Percentiles rank a stretch among this genome's conserved stretches.
These are phyloP conservation scores for Rhyacophila evoluta DNA, from an alignment of 2,888 invertebrate genomes.

Conservation along the genomic window DNA sequence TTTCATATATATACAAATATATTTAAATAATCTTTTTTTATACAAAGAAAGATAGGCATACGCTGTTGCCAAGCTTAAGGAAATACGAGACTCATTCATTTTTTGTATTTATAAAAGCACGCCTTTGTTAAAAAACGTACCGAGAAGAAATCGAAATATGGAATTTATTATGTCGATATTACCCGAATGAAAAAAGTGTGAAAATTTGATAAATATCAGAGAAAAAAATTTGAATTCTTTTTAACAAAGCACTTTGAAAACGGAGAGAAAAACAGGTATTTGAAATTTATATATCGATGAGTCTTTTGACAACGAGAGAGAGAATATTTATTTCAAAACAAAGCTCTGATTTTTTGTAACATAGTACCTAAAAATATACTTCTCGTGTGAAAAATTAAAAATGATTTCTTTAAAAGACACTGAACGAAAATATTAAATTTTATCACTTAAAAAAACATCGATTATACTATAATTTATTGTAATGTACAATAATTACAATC, in stretches of 20 bases:
- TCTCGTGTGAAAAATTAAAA: no score
- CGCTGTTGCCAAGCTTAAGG: no score
- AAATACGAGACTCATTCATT: background rate
- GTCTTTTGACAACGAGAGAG: background rate
- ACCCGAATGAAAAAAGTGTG: background rate
- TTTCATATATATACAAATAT: no score
- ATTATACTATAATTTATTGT: no score
- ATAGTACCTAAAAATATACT: no score
- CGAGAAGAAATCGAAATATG: background rate
- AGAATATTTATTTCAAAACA: background rate
- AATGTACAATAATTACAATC: no score
- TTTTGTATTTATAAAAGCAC: background rate
- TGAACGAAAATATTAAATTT: no score
- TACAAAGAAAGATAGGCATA: no score
- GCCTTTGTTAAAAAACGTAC: background rate
- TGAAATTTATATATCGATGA: background rate
- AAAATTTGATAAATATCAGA: slow-evolving; percentile 11
- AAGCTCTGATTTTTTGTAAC: background rate
- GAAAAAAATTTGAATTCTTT: background rate
- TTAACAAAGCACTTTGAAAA: slow-evolving; percentile 3
- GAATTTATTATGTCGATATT: background rate
- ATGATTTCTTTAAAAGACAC: no score
- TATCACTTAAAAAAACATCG: no score
- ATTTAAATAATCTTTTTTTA: no score
- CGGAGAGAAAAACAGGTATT: background rate